Base-by-base conservation (phyloP, 2,888 invertebrate species). In the Frankliniella fusca region DNA sequence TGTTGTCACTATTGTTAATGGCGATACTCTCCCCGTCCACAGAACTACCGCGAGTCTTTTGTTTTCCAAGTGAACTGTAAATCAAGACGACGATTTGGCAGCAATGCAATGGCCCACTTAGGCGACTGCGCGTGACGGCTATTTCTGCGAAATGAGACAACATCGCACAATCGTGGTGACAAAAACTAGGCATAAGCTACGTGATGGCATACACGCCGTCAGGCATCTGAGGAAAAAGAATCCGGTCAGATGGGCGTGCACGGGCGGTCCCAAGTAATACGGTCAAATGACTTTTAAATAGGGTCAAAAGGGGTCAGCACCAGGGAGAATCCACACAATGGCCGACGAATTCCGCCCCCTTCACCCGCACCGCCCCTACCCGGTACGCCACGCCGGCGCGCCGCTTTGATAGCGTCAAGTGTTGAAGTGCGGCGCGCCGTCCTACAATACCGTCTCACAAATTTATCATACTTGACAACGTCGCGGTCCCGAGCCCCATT, bases 381-480 rank as follows among this genome's bases (percentile, higher is more conserved):
- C n/a, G 10, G 15, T 18, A 18, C 61, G 61, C 61, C 61, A 20
- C 18, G 15, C 61, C 70, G 70, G 70, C 70, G 27, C 70, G 70
- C 27, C 70, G 70, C 70, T 76, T 76, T 76, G 70, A 76, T 76
- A 76, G 23, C 70, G 70, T 76, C 70, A n/a, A 76, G 70, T 76
- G 70, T 76, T 76, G 70, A 76, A 76, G 70, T 76, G 70, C 27
- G 70, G 70, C 70, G 70, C 27, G 70, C 27, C 70, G 23, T 27
- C 70, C 27, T 27, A 76, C 70, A 76, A 76, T 76, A 76, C 70
- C 70, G 70, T 10, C 70, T 76, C 70, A 76, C 70, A 76, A 76
- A 76, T 76, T 76, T 76, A 76, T 76, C 70, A 76, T 76, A 76
- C 70, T 23, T 76, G 70, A 76, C 70, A 76, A 76, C 70, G 70